phyloP scores from a whole-genome alignment of 2,113 vertebrate species.

The Ageneiosus marmoratus region DNA sequence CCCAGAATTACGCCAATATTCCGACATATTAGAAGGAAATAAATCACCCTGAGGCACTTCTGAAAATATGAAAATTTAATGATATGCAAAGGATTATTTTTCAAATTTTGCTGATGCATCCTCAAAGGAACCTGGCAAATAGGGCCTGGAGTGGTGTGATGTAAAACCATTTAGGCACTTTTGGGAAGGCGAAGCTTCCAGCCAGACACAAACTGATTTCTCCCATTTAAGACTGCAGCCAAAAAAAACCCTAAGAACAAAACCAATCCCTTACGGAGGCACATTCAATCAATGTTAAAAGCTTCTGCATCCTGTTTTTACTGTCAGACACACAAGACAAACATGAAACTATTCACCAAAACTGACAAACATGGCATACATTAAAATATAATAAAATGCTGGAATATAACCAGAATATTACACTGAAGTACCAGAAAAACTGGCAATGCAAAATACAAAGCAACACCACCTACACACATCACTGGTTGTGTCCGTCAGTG shows the following conservation, averaged over 20 bases:
- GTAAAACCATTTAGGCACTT: conserved; percentile 30
- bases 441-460: too few relatives aligned
- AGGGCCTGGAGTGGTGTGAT: neutral
- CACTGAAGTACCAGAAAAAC: too few relatives aligned
- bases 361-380: neutral
- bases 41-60: neutral
- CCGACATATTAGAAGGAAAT: neutral
- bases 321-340: conserved; percentile 1
- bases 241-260: neutral
- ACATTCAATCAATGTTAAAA: conserved; percentile 5
- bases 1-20: neutral
- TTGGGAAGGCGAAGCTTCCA: conserved; percentile 15
- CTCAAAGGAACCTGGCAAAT: conserved; percentile 10
- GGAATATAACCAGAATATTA: neutral
- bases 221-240: conserved; percentile 1
- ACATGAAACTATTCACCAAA: conserved; percentile 14
- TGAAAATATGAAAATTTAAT: neutral
- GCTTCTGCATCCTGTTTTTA: conserved; percentile 11
- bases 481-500: too few relatives aligned
- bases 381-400: neutral
- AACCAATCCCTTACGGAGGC: neutral
- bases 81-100: neutral
- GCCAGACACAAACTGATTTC: conserved; percentile 20
- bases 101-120: neutral
- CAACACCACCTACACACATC: too few relatives aligned